Base-by-base conservation (phyloP, 2,797 vertebrate genomes). In the Ispidina lecontei region DNA sequence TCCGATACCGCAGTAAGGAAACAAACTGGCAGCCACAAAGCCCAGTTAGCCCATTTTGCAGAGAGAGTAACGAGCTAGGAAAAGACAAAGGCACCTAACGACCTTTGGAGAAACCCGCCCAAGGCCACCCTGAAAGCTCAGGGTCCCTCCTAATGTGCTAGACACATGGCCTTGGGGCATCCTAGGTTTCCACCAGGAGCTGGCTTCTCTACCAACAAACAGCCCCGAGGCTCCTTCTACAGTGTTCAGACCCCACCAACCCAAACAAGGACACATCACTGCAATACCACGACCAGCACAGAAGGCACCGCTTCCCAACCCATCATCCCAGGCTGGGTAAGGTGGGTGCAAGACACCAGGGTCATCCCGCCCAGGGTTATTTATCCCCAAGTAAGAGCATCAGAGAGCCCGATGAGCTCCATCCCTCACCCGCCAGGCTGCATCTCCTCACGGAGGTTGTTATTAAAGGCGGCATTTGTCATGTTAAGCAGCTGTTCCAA, bases 401-500 rank as follows among this genome's bases (percentile, higher is more conserved):
- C 43, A 62, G 56, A 10, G 9, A 63, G 47, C 33, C 75, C 1
- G 1, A 59, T 78, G 71, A 89, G 59, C 76, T 46, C 89, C 17
- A 5, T 41, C 46, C 0, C 47, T 46, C 9, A 5, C 46, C 33
- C 11, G 3, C 64, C 56, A 13, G 28, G 74, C 87, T 7, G 26
- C 88, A n/a, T 35, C 85, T 71, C 92, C 88, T 78, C 63, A 37
- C 4, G 4, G 51, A 68, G 60, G 19, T 68, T 21, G 31, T 81
- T 96, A 94, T 94, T 95, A 95, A 97, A 96, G 81, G 65, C 55
- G 12, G 87, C 56, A 1, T 97, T 97, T 97, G 95, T 96, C 97
- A 96, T 33, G 89, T 94, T 97, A 97, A 97, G 90, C 95, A 97
- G 96, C 93, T 97, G 95, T 78, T 91, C 84, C 44, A 96, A 93